A percentile compares a stretch with the other conserved stretches of the same genome.
Evolutionary conservation across 2,113 vertebrate genomes (phyloP).

Genomic region (Lepus americanus): DNA sequence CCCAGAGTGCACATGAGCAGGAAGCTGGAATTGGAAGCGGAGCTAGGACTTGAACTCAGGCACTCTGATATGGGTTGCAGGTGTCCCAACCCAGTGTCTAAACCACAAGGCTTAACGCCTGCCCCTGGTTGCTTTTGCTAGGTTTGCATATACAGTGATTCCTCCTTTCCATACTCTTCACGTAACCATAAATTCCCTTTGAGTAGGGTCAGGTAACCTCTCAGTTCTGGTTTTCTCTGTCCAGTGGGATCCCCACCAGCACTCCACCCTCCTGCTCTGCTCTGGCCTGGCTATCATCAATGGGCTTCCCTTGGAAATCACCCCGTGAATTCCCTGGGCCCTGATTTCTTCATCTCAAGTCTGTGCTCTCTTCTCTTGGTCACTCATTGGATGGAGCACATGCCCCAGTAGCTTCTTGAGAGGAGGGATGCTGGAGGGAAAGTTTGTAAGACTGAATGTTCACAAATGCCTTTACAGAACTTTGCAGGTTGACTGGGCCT

Average conservation of each 20-base stretch:
- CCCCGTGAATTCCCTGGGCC: not conserved
- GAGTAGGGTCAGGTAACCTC: not conserved
- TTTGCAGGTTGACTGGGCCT: not conserved
- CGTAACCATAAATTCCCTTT: not conserved
- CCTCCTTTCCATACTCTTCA: not conserved
- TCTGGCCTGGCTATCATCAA: not conserved
- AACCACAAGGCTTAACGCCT: not conserved
- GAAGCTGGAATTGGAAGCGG: too few relatives aligned
- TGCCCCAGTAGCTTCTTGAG: not conserved
- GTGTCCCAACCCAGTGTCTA: too few relatives aligned
- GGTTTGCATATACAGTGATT: not conserved
- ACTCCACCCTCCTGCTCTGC: not conserved
- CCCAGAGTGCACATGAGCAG: too few relatives aligned
- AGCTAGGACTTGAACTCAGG: too few relatives aligned
- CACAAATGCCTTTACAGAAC: not conserved
- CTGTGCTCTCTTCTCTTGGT: not conserved
- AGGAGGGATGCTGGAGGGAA: not conserved
- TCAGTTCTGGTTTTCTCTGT: not conserved
- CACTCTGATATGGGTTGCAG: too few relatives aligned
- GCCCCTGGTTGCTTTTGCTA: constrained; percentile 9
- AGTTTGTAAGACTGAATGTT: not conserved
- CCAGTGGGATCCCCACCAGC: not conserved
- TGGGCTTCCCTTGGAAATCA: not conserved
- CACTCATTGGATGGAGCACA: not conserved
- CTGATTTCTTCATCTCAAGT: not conserved